Percentiles rank a stretch among this genome's conserved stretches.
Conservation (phyloP, 2,888 invertebrate genomes). For the Lordiphosa andalusiaca region DNA sequence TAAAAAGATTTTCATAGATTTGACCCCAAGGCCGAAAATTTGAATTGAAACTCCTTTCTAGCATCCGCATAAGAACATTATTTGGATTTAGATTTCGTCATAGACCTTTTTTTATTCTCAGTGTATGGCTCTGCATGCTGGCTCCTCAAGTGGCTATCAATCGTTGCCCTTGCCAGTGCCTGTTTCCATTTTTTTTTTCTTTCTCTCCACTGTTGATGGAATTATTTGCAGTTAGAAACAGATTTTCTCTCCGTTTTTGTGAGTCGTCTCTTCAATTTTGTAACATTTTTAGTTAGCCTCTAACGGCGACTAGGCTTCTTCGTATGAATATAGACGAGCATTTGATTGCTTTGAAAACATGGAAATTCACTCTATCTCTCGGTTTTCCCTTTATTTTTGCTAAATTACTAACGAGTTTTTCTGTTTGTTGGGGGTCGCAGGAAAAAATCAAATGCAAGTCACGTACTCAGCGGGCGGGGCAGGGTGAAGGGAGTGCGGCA, state of each 20-base stretch:
- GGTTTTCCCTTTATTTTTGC: slow-evolving; percentile 34
- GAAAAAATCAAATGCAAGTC: slow-evolving; percentile 63
- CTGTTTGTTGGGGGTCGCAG: slow-evolving; percentile 31
- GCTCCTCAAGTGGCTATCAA: slow-evolving; percentile 72
- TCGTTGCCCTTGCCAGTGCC: slow-evolving; percentile 61
- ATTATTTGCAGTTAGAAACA: slow-evolving; percentile 70
- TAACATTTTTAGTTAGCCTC: slow-evolving; percentile 44
- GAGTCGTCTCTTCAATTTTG: background rate
- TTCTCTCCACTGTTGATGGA: slow-evolving; percentile 59
- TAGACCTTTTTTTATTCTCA: slow-evolving; percentile 1
- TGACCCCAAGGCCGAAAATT: too few relatives aligned
- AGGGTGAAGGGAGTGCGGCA: slow-evolving; percentile 50
- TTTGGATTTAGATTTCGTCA: too few relatives aligned
- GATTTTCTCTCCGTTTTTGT: slow-evolving; percentile 3
- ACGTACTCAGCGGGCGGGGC: slow-evolving; percentile 45
- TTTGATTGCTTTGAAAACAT: slow-evolving; percentile 67
- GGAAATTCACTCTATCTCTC: slow-evolving; percentile 17
- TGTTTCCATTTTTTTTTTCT: slow-evolving; percentile 29
- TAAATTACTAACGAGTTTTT: slow-evolving; percentile 73
- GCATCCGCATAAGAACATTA: too few relatives aligned
- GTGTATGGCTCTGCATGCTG: slow-evolving; percentile 18
- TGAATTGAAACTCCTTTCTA: too few relatives aligned
- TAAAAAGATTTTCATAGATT: too few relatives aligned
- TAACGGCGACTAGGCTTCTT: slow-evolving; percentile 20
- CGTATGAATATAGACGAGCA: slow-evolving; percentile 66